A percentile compares a stretch with the other conserved stretches of the same genome.
phyloP scores from a whole-genome alignment of 2,113 vertebrate genomes.

The Chamaetylas fuelleborni region DNA sequence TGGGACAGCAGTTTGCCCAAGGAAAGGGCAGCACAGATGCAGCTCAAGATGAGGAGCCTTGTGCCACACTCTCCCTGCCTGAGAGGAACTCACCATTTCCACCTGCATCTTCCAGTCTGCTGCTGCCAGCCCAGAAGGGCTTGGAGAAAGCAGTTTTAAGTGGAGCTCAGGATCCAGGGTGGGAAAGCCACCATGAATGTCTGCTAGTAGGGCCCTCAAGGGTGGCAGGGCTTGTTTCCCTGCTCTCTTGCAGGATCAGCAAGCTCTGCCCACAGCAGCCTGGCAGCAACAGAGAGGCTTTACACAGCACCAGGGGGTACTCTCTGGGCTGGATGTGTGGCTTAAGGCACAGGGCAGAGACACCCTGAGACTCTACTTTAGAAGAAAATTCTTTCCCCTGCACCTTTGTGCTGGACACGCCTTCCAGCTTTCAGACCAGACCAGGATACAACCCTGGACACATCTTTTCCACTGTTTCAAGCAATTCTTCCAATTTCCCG shows the following conservation, averaged over 20 bases:
- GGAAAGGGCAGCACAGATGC: neutral
- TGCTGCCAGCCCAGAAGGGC: neutral
- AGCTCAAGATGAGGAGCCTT: neutral
- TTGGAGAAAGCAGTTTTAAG: neutral
- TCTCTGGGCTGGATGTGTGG: neutral
- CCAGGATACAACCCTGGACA: neutral
- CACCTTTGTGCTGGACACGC: neutral
- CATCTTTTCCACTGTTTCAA: neutral
- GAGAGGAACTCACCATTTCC: neutral
- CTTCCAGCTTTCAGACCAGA: neutral
- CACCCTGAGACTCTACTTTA: neutral
- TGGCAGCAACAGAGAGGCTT: neutral
- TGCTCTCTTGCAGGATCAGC: neutral
- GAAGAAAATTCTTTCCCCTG: neutral
- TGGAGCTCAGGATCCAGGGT: neutral
- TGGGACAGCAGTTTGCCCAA: neutral
- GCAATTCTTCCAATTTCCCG: neutral
- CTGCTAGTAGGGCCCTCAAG: neutral
- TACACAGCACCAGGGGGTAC: neutral
- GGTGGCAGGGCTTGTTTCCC: neutral
- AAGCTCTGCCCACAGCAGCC: neutral
- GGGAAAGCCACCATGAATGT: neutral
- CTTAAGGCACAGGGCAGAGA: neutral
- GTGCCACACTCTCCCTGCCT: accelerated
- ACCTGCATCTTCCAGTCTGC: neutral